phyloP scores from a whole-genome alignment of 2,888 invertebrate species.

The Branchipolynoe longqiensis region DNA sequence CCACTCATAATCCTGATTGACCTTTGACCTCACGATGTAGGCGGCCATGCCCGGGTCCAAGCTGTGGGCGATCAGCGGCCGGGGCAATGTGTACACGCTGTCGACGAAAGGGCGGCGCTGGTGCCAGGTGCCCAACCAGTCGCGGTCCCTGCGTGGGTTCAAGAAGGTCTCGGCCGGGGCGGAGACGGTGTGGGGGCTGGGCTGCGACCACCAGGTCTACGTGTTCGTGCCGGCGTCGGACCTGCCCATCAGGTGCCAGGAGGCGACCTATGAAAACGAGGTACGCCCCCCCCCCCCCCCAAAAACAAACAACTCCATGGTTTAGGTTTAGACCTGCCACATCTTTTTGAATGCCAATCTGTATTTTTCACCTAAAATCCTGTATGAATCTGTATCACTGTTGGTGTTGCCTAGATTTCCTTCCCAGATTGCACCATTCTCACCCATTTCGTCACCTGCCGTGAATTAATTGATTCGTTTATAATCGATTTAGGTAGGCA shows the following conservation, averaged over 20 bases:
- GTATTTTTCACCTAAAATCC: no score
- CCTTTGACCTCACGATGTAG: background rate
- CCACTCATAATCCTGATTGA: background rate
- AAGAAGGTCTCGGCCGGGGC: conserved; percentile 90
- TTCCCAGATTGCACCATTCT: no score
- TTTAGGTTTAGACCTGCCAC: no score
- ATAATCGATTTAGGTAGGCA: no score
- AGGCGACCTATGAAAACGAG: conserved; percentile 96
- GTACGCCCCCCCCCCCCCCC: no score
- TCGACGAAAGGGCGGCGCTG: conserved; percentile 91
- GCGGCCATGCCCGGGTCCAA: conserved; percentile 49
- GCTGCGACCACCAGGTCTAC: conserved; percentile 95
- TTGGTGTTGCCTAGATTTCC: no score
- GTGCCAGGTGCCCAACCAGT: conserved; percentile 90
- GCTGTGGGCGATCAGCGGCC: conserved; percentile 88
- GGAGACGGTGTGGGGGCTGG: conserved; percentile 92
- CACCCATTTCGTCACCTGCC: no score
- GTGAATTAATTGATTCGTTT: no score
- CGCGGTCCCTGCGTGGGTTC: conserved; percentile 89
- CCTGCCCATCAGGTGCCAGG: conserved; percentile 93
- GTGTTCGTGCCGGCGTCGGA: conserved; percentile 94
- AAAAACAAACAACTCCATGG: no score
- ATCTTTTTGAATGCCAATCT: no score
- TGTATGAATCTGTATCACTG: no score
- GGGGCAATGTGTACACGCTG: conserved; percentile 92